Evolutionary conservation across 2,888 invertebrate genomes (phyloP).

Genomic region (Drosophila putrida): DNA sequence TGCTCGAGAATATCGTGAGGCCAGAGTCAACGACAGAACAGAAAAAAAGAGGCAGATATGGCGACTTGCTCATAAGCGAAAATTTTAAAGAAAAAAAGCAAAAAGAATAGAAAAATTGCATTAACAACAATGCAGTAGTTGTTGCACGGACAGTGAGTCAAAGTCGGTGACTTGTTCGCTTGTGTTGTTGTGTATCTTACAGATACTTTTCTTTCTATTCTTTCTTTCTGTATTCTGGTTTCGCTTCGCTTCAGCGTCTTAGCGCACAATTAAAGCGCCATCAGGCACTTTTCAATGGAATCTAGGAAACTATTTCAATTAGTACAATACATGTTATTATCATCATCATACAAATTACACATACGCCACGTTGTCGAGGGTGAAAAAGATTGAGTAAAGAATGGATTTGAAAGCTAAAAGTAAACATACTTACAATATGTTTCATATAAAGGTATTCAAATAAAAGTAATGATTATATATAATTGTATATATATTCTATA

Average conservation of each 20-base stretch:
- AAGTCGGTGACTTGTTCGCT: constrained; percentile 58
- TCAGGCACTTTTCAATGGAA: constrained; percentile 10
- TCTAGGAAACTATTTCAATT: constrained; percentile 40
- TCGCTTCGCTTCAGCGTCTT: constrained; percentile 46
- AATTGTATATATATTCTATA: too few relatives aligned
- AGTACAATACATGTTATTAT: constrained; percentile 12
- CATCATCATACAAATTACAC: constrained; percentile 31
- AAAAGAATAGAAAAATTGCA: constrained; percentile 55
- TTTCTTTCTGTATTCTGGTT: constrained; percentile 9
- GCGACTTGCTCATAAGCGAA: constrained; percentile 15
- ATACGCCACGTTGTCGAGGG: constrained; percentile 43
- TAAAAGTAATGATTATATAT: too few relatives aligned
- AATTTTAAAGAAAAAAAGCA: constrained; percentile 15
- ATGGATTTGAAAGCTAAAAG: not conserved
- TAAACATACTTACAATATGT: too few relatives aligned
- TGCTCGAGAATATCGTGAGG: constrained; percentile 22
- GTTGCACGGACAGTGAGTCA: constrained; percentile 57
- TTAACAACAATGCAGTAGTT: constrained; percentile 38
- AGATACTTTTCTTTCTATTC: constrained; percentile 38
- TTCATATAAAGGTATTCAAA: too few relatives aligned
- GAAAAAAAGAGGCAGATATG: constrained; percentile 25
- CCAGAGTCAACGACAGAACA: constrained; percentile 39
- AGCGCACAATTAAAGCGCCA: constrained; percentile 49
- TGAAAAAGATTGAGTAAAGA: not conserved
- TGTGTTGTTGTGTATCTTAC: constrained; percentile 56